Percentiles rank a stretch among this genome's conserved stretches.
phyloP scores from a whole-genome alignment of 2,797 vertebrate genomes.

The Cryptoblepharus egeriae region DNA sequence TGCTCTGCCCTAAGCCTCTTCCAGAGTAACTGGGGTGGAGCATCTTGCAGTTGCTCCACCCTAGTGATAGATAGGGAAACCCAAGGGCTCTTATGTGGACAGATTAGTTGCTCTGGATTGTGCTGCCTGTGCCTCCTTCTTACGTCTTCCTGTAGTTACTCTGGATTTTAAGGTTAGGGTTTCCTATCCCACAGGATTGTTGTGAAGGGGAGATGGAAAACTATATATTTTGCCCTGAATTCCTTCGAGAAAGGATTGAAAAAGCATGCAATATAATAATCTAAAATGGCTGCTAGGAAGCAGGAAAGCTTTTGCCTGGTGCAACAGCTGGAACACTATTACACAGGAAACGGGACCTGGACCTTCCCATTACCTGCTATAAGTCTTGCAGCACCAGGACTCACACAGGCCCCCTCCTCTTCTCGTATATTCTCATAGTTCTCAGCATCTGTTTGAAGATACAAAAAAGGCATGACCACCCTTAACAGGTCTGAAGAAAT shows the following conservation, averaged over 20 bases:
- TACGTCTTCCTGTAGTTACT: no score
- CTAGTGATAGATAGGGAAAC: no score
- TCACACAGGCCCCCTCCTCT: background rate
- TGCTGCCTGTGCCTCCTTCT: no score
- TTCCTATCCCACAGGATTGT: background rate
- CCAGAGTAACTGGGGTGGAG: no score
- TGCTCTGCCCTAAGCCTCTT: no score
- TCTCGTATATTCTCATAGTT: constrained; percentile 39
- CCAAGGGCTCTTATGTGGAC: no score
- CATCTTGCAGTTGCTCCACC: no score
- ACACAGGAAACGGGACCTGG: background rate
- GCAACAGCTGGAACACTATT: background rate
- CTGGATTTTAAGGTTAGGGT: no score
- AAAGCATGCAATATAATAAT: background rate
- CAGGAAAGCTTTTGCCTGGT: background rate
- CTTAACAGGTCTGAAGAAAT: background rate
- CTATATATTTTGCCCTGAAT: background rate
- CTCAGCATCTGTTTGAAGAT: constrained; percentile 12
- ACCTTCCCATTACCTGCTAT: constrained; percentile 29
- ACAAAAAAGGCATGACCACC: background rate
- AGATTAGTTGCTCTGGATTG: no score
- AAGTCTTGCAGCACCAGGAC: constrained; percentile 5
- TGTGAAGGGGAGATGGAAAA: background rate
- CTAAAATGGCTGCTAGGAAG: background rate
- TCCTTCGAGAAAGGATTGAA: background rate